Evolutionary conservation across 1,140 invertebrate species (phyloP).

Genomic region (Hesperophylax magnus): DNA sequence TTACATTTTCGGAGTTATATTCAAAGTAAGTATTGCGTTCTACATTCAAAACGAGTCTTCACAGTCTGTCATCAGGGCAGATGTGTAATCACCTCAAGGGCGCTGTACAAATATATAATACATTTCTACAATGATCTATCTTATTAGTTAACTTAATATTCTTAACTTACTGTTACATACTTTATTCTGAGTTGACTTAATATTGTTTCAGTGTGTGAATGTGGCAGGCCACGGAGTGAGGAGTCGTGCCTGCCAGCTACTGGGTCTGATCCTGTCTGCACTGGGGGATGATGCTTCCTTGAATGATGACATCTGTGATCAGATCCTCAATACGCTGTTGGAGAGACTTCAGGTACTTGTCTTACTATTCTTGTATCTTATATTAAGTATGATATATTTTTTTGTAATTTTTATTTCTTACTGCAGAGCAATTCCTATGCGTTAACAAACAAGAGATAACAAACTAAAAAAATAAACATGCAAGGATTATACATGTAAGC

Average conservation of each 20-base stretch:
- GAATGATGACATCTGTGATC: slow-evolving; percentile 83
- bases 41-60: too few relatives aligned
- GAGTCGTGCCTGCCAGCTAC: slow-evolving; percentile 81
- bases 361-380: too few relatives aligned
- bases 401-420: not conserved
- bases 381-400: slow-evolving; percentile 26
- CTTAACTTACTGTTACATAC: too few relatives aligned
- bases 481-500: too few relatives aligned
- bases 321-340: slow-evolving; percentile 80
- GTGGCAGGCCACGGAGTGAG: slow-evolving; percentile 76
- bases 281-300: slow-evolving; percentile 84
- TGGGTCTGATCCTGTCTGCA: slow-evolving; percentile 80
- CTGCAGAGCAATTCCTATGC: not conserved
- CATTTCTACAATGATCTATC: too few relatives aligned
- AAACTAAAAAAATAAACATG: too few relatives aligned
- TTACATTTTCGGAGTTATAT: slow-evolving; percentile 71
- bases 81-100: too few relatives aligned
- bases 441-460: too few relatives aligned
- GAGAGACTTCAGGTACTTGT: slow-evolving; percentile 71
- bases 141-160: too few relatives aligned
- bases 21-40: slow-evolving; percentile 66
- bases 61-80: too few relatives aligned
- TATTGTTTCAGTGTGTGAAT: slow-evolving; percentile 68
- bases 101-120: too few relatives aligned
- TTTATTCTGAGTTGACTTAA: too few relatives aligned